phyloP scores from a whole-genome alignment of 2,797 vertebrate genomes.

The Lagodon rhomboides region DNA sequence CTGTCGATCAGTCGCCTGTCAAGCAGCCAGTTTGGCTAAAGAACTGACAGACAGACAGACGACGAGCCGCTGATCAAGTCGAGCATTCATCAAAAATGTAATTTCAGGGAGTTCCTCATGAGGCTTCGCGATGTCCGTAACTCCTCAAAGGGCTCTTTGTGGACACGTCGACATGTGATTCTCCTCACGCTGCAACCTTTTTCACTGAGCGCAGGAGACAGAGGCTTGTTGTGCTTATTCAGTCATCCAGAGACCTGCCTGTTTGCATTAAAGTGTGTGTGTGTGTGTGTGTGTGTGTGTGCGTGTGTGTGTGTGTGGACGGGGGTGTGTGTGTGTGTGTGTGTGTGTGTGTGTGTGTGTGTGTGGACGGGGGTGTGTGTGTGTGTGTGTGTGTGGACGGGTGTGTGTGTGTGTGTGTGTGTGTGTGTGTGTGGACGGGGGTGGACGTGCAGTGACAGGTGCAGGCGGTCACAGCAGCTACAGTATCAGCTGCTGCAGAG shows the following conservation, averaged over 20 bases:
- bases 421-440: slow-evolving; percentile 18
- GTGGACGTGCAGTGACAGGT: slow-evolving; percentile 70
- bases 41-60: neutral
- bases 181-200: slow-evolving; percentile 20
- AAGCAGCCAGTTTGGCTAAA: neutral
- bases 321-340: too few species aligned
- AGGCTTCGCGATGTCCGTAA: neutral
- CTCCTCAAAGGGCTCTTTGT: slow-evolving; percentile 42
- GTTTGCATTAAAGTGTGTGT: slow-evolving; percentile 35
- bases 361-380: slow-evolving; percentile 14
- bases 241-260: slow-evolving; percentile 45
- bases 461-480: slow-evolving; percentile 68
- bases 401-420: slow-evolving; percentile 23
- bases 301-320: slow-evolving; percentile 16
- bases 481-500: slow-evolving; percentile 70
- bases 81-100: neutral
- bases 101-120: neutral
- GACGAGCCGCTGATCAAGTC: slow-evolving; percentile 1
- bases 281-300: slow-evolving; percentile 32
- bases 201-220: slow-evolving; percentile 20
- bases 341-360: slow-evolving; percentile 21
- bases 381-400: slow-evolving; percentile 28
- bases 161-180: slow-evolving; percentile 45
- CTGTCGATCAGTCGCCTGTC: slow-evolving; percentile 10
- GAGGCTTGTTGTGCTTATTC: slow-evolving; percentile 54